A percentile compares a stretch with the other conserved stretches of the same genome.
Conservation (phyloP, 2,113 vertebrate species). For the Pao palembangensis region DNA sequence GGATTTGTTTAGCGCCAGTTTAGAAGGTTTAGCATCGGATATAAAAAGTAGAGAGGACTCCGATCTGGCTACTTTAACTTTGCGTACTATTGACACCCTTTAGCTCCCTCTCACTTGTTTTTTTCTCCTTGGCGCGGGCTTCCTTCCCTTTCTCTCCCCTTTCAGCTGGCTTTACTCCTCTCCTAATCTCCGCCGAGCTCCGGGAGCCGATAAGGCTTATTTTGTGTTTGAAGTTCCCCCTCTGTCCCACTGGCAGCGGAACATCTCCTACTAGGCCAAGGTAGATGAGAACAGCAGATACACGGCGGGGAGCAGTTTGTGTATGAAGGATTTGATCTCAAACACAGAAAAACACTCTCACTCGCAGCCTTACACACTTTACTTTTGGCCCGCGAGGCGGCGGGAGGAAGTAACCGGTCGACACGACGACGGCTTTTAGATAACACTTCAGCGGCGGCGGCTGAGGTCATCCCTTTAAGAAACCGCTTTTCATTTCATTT, state of each 20-base stretch:
- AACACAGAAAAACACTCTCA: constrained; percentile 26
- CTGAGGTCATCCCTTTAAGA: too few species aligned
- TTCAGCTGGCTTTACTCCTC: constrained; percentile 32
- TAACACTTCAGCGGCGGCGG: background rate
- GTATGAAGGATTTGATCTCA: constrained; percentile 54
- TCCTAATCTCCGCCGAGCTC: constrained; percentile 64
- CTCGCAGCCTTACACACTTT: constrained; percentile 5
- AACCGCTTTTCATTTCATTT: too few species aligned
- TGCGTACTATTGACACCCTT: background rate
- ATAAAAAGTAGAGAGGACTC: constrained; percentile 8
- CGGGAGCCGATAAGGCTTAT: constrained; percentile 68
- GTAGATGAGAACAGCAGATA: constrained; percentile 71
- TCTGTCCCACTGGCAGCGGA: constrained; percentile 57
- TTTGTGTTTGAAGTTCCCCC: constrained; percentile 66
- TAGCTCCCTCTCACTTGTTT: background rate
- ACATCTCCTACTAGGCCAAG: constrained; percentile 61
- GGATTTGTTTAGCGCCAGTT: constrained; percentile 4
- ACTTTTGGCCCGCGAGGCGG: constrained; percentile 2
- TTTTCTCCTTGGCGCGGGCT: background rate
- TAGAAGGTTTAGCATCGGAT: background rate
- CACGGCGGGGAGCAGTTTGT: constrained; percentile 52
- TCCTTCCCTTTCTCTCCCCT: constrained; percentile 13
- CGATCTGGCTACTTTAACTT: background rate
- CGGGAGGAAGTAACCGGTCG: constrained; percentile 6
- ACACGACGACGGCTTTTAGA: background rate